These are phyloP conservation scores for Chamaea fasciata DNA, from an alignment of 2,113 vertebrate genomes.

Conservation along the genomic window DNA sequence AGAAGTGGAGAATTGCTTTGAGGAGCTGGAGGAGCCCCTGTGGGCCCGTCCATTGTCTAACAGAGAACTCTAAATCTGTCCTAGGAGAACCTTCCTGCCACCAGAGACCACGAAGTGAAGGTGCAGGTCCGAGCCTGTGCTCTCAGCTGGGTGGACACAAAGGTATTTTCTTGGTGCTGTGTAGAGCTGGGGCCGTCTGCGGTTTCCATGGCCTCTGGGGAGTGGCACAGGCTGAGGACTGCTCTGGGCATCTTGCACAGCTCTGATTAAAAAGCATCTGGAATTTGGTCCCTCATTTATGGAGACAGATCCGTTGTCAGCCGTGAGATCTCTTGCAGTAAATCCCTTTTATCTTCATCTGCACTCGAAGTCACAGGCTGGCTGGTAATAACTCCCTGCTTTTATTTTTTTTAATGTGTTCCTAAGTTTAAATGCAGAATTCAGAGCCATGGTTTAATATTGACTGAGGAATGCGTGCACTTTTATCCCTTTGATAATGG, in stretches of 20 bases:
- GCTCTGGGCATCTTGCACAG: background rate
- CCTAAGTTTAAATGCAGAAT: background rate
- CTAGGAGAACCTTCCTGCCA: constrained; percentile 74
- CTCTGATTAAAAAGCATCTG: background rate
- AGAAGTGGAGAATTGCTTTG: background rate
- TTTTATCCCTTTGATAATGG: background rate
- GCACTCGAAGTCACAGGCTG: background rate
- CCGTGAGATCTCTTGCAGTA: background rate
- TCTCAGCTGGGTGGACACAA: constrained; percentile 84
- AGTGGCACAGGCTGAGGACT: background rate
- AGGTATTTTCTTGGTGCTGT: constrained; percentile 70
- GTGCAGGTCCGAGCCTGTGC: constrained; percentile 93
- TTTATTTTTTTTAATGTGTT: background rate
- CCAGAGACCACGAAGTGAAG: constrained; percentile 80
- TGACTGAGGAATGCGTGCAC: background rate
- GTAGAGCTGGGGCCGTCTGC: background rate
- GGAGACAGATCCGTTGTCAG: background rate
- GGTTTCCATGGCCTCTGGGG: background rate
- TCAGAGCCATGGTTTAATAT: background rate
- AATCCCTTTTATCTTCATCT: background rate
- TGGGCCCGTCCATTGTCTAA: background rate
- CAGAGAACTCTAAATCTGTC: background rate
- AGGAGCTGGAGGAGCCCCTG: background rate
- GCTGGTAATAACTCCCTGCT: background rate
- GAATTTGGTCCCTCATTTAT: background rate